Evolutionary conservation across 2,113 vertebrate species (phyloP).

Genomic region (Marcusenius ussheri): DNA sequence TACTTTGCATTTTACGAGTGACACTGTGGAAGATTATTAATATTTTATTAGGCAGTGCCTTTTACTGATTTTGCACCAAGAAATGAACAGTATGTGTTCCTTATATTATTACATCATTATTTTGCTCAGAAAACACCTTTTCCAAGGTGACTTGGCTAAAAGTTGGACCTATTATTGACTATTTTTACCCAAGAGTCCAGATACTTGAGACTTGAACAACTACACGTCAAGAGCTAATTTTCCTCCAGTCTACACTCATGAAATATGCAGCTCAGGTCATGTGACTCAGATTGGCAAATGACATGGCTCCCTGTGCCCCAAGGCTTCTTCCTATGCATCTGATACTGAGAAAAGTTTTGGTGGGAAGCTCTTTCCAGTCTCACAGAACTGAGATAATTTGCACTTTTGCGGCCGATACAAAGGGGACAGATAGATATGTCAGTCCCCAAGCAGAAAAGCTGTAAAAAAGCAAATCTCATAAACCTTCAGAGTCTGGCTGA

Average conservation of each 20-base stretch:
- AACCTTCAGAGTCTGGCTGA: not conserved
- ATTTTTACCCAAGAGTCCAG: not conserved
- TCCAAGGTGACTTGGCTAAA: not conserved
- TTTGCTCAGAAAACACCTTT: not conserved
- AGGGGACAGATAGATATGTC: not conserved
- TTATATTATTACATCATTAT: not conserved
- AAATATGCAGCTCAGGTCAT: not conserved
- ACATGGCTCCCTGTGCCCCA: not conserved
- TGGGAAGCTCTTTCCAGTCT: not conserved
- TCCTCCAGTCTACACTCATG: not conserved
- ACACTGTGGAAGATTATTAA: not conserved
- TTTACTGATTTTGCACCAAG: slow-evolving; percentile 1
- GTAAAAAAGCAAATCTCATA: not conserved
- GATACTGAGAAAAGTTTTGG: not conserved
- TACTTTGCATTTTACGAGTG: not conserved
- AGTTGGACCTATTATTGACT: not conserved
- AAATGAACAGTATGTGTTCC: not conserved
- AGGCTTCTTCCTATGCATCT: not conserved
- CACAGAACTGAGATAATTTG: not conserved
- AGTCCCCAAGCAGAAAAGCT: not conserved
- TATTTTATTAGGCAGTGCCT: not conserved
- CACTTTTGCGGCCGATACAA: not conserved
- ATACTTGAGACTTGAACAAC: not conserved
- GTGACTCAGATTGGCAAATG: not conserved
- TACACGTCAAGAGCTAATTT: not conserved